These are phyloP conservation scores for Lasioglossum leucozonium DNA, from an alignment of 2,888 invertebrate genomes.

Conservation along the genomic window DNA sequence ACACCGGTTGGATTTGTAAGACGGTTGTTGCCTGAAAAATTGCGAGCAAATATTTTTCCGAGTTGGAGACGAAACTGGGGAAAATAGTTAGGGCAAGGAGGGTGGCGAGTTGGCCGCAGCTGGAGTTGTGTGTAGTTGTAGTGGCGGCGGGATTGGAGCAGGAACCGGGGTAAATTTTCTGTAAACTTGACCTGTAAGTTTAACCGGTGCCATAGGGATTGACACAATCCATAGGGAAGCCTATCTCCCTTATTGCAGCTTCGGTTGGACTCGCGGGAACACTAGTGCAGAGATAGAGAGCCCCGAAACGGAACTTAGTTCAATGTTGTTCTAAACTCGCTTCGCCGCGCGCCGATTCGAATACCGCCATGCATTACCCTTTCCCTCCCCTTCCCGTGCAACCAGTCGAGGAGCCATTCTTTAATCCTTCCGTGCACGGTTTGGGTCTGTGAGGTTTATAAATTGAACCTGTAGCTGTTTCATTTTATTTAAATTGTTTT, in stretches of 20 bases:
- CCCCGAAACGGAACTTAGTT: slow-evolving; percentile 9
- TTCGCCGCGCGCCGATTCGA: neutral
- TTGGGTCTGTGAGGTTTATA: neutral
- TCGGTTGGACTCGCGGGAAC: slow-evolving; percentile 17
- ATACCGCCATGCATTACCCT: slow-evolving; percentile 11
- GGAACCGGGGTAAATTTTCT: slow-evolving; percentile 11
- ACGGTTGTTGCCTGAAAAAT: no score
- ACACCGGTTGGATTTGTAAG: no score
- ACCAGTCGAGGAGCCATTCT: neutral
- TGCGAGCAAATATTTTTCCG: neutral
- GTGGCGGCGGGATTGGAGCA: neutral
- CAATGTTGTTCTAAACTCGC: slow-evolving; percentile 14
- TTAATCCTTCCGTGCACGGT: neutral
- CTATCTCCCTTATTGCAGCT: slow-evolving; percentile 21
- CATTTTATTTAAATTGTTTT: neutral
- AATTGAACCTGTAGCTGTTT: neutral
- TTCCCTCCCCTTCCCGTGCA: no score
- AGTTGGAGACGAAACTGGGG: neutral
- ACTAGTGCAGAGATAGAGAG: slow-evolving; percentile 12
- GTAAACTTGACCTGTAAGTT: slow-evolving; percentile 18
- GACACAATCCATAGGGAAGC: slow-evolving; percentile 14
- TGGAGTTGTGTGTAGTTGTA: neutral
- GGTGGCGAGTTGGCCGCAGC: neutral
- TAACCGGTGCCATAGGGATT: slow-evolving; percentile 13
- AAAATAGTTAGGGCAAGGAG: neutral